Evolutionary conservation across 2,113 vertebrate genomes (phyloP).

Genomic region (Azemiops feae): DNA sequence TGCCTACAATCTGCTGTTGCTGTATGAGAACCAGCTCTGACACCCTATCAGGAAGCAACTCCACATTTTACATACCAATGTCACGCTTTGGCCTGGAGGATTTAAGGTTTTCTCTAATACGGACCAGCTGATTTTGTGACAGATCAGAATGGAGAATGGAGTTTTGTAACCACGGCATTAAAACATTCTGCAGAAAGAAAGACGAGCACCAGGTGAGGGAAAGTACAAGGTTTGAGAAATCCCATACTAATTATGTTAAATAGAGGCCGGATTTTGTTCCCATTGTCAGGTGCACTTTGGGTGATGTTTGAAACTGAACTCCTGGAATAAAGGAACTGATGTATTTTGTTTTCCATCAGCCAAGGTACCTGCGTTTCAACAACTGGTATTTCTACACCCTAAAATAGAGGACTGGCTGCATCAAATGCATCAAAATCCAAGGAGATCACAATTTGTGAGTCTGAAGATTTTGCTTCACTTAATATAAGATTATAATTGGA

Average conservation of each 20-base stretch:
- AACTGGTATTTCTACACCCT: neutral
- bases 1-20: neutral
- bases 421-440: neutral
- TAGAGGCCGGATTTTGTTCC: neutral
- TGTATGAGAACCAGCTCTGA: neutral
- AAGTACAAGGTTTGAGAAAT: fast-evolving
- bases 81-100: conserved; percentile 20
- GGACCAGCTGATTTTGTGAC: conserved; percentile 9
- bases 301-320: neutral
- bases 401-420: neutral
- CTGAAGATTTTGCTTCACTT: neutral
- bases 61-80: neutral
- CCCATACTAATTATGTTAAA: neutral
- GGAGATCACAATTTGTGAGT: neutral
- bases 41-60: neutral
- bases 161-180: conserved; percentile 36
- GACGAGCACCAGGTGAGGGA: neutral
- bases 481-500: neutral
- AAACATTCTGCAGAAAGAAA: conserved; percentile 44
- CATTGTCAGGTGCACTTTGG: neutral
- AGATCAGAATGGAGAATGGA: neutral
- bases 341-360: neutral
- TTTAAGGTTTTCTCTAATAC: fast-evolving
- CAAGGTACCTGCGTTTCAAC: neutral
- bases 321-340: neutral